Percentiles rank a stretch among this genome's conserved stretches.
phyloP scores from a whole-genome alignment of 2,888 invertebrate genomes.

The Eristalinus aeneus region DNA sequence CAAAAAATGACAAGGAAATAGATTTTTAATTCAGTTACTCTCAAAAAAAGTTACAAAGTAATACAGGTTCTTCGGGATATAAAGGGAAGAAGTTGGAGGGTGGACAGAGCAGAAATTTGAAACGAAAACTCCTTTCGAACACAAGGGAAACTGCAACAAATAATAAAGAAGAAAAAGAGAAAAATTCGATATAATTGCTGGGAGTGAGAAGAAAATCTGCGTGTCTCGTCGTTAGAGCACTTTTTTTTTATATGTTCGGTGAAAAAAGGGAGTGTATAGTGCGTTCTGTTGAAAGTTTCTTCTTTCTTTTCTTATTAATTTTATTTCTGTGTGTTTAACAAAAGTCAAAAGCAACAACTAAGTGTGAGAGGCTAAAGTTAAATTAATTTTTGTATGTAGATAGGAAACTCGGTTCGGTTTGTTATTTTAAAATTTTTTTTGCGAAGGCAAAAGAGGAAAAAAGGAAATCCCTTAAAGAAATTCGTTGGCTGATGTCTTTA shows the following conservation, averaged over 20 bases:
- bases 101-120: not conserved
- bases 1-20: conserved; percentile 36
- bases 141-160: conserved; percentile 14
- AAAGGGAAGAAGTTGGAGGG: not conserved
- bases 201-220: conserved; percentile 60
- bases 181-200: conserved; percentile 54
- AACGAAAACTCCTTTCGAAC: not conserved
- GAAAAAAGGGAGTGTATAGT: conserved; percentile 69
- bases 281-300: conserved; percentile 35
- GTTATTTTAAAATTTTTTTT: not conserved
- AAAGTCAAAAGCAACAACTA: conserved; percentile 52
- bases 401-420: conserved; percentile 18
- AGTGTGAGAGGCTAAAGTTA: conserved; percentile 16
- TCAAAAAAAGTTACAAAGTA: conserved; percentile 8
- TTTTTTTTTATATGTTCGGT: conserved; percentile 49
- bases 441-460: conserved; percentile 20
- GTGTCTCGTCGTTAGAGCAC: conserved; percentile 53
- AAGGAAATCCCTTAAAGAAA: conserved; percentile 58
- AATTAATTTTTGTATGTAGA: conserved; percentile 4
- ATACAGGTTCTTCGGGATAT: conserved; percentile 58
- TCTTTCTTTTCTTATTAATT: conserved; percentile 20
- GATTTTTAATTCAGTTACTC: conserved; percentile 26
- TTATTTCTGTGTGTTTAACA: conserved; percentile 32
- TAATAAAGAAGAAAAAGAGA: conserved; percentile 28
- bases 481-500: conserved; percentile 83